These are phyloP conservation scores for Pseudoips prasinana DNA, from an alignment of 2,888 invertebrate species.

Conservation along the genomic window DNA sequence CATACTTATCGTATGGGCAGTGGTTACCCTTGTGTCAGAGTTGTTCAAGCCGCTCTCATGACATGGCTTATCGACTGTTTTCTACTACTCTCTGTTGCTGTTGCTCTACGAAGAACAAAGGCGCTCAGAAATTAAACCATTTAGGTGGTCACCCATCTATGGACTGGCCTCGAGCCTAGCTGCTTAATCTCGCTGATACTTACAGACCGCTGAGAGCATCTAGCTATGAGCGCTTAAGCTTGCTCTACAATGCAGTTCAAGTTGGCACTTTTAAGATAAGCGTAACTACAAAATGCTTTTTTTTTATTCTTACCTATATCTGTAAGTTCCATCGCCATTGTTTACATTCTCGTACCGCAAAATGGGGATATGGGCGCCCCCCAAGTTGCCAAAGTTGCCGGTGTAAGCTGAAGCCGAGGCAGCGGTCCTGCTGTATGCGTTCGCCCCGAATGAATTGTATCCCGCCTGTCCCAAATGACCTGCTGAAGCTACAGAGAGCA, in stretches of 20 bases:
- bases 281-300: too few relatives aligned
- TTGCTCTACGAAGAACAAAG: background rate
- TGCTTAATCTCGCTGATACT: too few relatives aligned
- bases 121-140: too few relatives aligned
- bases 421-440: slow-evolving; percentile 25
- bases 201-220: background rate
- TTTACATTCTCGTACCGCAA: slow-evolving; percentile 81
- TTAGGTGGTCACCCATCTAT: too few relatives aligned
- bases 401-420: slow-evolving; percentile 34
- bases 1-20: too few relatives aligned
- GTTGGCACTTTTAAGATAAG: too few relatives aligned
- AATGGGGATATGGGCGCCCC: slow-evolving; percentile 77
- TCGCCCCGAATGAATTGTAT: slow-evolving; percentile 32
- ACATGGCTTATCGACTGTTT: too few relatives aligned
- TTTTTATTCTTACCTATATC: slow-evolving; percentile 82
- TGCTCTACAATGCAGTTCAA: too few relatives aligned
- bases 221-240: background rate
- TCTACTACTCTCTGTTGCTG: too few relatives aligned
- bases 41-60: too few relatives aligned
- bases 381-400: slow-evolving; percentile 12
- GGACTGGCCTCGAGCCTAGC: too few relatives aligned
- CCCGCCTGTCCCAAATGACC: slow-evolving; percentile 35
- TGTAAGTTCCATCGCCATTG: slow-evolving; percentile 83
- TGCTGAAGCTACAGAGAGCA: slow-evolving; percentile 41
- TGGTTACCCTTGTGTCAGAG: too few relatives aligned